Percentiles rank a stretch among this genome's conserved stretches.
Conservation (phyloP, 1,140 invertebrate species). For the Drosophila oshimai region DNA sequence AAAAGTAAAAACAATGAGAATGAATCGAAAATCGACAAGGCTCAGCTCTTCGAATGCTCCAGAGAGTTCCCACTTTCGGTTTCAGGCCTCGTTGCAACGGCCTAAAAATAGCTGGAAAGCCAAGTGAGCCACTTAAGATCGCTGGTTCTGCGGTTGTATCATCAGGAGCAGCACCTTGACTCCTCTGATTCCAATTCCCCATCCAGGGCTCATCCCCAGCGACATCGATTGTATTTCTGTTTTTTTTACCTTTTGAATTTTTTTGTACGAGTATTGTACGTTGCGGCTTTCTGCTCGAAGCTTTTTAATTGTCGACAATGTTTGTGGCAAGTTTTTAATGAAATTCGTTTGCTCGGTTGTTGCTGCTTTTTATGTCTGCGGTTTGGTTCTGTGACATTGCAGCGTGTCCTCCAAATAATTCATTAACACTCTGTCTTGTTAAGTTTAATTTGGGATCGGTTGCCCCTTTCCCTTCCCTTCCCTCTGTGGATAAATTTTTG, state of each 20-base stretch:
- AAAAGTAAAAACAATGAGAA: slow-evolving; percentile 3
- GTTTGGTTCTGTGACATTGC: slow-evolving; percentile 56
- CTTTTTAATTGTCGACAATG: slow-evolving; percentile 80
- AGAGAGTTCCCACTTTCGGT: slow-evolving; percentile 74
- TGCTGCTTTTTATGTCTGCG: slow-evolving; percentile 33
- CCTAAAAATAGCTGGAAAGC: slow-evolving; percentile 67
- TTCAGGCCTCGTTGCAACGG: slow-evolving; percentile 52
- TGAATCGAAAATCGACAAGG: slow-evolving; percentile 13
- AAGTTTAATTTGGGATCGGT: slow-evolving; percentile 67
- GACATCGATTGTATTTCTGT: slow-evolving; percentile 20
- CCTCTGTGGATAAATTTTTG: neutral
- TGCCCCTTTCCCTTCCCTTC: neutral
- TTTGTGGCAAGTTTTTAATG: slow-evolving; percentile 78
- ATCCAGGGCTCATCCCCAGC: slow-evolving; percentile 39
- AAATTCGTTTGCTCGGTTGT: slow-evolving; percentile 61
- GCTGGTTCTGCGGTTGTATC: neutral
- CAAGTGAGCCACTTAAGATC: slow-evolving; percentile 47
- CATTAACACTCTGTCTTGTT: slow-evolving; percentile 81
- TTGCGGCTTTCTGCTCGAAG: slow-evolving; percentile 35
- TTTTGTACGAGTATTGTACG: neutral
- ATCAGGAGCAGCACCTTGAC: slow-evolving; percentile 2
- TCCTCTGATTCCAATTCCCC: slow-evolving; percentile 2
- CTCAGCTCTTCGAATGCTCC: slow-evolving; percentile 38
- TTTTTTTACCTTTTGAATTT: slow-evolving; percentile 4
- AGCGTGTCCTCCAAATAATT: slow-evolving; percentile 80